Evolutionary conservation across 1,140 invertebrate genomes (phyloP).

Genomic region (Bombyx mandarina): DNA sequence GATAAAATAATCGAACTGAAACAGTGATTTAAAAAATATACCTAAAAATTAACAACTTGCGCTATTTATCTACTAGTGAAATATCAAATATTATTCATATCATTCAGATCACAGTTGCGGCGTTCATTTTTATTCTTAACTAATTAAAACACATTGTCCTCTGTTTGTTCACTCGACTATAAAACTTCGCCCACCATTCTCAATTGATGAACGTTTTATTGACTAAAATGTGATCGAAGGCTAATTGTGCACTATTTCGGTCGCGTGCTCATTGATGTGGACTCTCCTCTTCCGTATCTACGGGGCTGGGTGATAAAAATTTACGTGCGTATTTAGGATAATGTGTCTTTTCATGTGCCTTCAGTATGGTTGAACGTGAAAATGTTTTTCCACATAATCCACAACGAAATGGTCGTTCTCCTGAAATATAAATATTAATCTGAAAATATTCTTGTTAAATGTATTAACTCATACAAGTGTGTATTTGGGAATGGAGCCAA

Average conservation of each 20-base stretch:
- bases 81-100: conserved; percentile 73
- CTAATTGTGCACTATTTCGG: conserved; percentile 32
- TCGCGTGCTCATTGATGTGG: conserved; percentile 76
- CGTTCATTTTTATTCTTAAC: conserved; percentile 71
- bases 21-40: conserved; percentile 29
- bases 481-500: too few species aligned
- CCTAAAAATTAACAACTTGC: conserved; percentile 45
- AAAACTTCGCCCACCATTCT: conserved; percentile 38
- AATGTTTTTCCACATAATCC: conserved; percentile 91
- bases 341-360: conserved; percentile 93
- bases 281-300: conserved; percentile 85
- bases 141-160: conserved; percentile 67
- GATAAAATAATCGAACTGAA: conserved; percentile 26
- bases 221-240: conserved; percentile 32
- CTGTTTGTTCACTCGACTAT: conserved; percentile 49
- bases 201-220: conserved; percentile 38
- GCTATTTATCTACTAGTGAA: conserved; percentile 67
- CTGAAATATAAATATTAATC: conserved; percentile 37
- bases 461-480: too few species aligned
- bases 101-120: conserved; percentile 73
- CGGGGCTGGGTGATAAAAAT: conserved; percentile 86
- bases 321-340: conserved; percentile 90
- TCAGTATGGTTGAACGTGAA: conserved; percentile 89
- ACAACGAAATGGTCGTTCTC: conserved; percentile 90
- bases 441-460: not conserved